phyloP scores from a whole-genome alignment of 2,797 vertebrate genomes.

The Peromyscus melanophrys region DNA sequence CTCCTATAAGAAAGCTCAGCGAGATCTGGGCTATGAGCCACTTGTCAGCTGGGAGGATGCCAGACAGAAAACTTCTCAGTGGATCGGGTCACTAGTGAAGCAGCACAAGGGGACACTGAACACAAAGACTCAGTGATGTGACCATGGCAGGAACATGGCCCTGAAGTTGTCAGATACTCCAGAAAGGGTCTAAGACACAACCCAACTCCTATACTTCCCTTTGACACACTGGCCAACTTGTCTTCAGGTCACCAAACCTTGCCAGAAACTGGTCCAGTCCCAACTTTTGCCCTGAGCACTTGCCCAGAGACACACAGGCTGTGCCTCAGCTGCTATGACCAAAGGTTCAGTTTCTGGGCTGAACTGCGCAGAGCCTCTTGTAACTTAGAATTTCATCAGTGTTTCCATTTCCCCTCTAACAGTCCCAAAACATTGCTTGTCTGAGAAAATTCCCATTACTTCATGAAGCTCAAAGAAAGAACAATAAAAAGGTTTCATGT shows the following conservation, averaged over 20 bases:
- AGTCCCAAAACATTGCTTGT: not conserved
- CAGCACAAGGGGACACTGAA: slow-evolving; percentile 87
- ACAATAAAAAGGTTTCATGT: slow-evolving; percentile 38
- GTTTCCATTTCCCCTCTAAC: not conserved
- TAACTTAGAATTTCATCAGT: not conserved
- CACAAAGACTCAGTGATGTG: slow-evolving; percentile 69
- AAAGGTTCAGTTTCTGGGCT: not conserved
- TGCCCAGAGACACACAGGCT: not conserved
- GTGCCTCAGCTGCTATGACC: not conserved
- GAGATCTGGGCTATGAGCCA: no score
- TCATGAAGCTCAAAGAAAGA: not conserved
- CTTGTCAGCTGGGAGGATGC: no score
- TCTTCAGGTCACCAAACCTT: not conserved
- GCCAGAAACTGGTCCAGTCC: rapidly evolving
- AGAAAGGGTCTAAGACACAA: not conserved
- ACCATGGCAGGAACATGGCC: rapidly evolving
- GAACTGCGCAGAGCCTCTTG: not conserved
- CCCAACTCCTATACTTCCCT: not conserved
- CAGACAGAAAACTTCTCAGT: slow-evolving; percentile 88
- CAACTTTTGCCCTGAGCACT: not conserved
- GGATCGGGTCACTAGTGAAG: slow-evolving; percentile 92
- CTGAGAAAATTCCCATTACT: not conserved
- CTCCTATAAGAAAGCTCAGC: no score
- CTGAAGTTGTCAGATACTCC: not conserved
- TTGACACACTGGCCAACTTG: not conserved